Conservation (phyloP, 2,797 vertebrate genomes). For the Tarsius wallacei region DNA sequence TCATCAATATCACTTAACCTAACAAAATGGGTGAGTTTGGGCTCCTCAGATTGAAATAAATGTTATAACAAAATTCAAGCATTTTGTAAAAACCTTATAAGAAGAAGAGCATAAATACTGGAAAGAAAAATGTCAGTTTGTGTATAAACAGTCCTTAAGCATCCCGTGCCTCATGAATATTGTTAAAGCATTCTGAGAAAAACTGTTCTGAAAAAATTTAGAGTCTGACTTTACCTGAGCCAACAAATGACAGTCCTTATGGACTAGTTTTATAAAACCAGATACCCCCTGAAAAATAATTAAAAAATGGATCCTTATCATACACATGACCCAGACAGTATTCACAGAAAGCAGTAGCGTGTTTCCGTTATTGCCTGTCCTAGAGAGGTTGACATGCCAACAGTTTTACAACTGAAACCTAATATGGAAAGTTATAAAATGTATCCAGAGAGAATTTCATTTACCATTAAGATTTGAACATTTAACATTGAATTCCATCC, state of each 20-base stretch:
- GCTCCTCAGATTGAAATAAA: not conserved
- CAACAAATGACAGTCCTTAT: not conserved
- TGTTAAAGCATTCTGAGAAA: conserved; percentile 34
- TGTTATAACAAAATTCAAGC: not conserved
- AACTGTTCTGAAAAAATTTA: not conserved
- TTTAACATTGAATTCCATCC: not conserved
- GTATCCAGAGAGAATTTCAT: not conserved
- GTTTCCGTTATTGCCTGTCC: not conserved
- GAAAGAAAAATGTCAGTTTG: conserved; percentile 27
- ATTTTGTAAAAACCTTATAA: conserved; percentile 49
- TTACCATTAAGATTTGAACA: conserved; percentile 30
- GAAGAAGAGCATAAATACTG: not conserved
- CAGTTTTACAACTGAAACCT: not conserved
- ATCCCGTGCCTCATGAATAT: not conserved
- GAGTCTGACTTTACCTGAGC: conserved; percentile 10
- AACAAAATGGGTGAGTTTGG: not conserved
- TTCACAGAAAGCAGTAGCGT: not conserved
- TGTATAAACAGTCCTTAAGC: not conserved
- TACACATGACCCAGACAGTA: not conserved
- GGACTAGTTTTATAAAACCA: not conserved
- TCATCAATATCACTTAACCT: not conserved
- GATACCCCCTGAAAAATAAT: not conserved
- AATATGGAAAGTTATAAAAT: conserved; percentile 13
- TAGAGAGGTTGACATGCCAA: not conserved
- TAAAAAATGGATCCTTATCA: not conserved